phyloP scores from a whole-genome alignment of 2,797 vertebrate genomes.

The Arrhamphus sclerolepis region DNA sequence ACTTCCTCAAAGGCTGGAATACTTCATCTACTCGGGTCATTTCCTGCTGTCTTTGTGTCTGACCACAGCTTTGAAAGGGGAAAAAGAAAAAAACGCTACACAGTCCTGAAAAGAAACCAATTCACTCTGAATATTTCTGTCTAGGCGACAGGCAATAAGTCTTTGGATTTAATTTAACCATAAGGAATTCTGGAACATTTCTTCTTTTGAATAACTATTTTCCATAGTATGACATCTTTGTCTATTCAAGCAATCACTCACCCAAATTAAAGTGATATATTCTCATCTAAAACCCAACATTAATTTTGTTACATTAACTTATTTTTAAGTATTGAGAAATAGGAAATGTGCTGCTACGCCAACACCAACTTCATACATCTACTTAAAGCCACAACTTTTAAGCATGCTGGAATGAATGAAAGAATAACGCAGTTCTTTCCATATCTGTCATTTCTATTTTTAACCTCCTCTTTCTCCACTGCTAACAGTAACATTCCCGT shows the following conservation, averaged over 20 bases:
- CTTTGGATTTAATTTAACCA: constrained; percentile 13
- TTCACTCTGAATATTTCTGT: constrained; percentile 6
- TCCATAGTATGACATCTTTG: too few species aligned
- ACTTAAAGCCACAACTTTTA: not conserved
- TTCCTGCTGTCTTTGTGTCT: constrained; percentile 23
- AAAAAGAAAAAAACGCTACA: not conserved
- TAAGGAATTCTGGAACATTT: constrained; percentile 4
- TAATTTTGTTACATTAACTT: not conserved
- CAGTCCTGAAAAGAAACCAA: constrained; percentile 22
- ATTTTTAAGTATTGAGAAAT: not conserved
- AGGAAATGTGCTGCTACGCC: not conserved
- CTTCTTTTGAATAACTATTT: not conserved
- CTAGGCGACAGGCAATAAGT: constrained; percentile 22
- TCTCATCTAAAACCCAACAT: too few species aligned
- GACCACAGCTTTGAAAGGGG: constrained; percentile 28
- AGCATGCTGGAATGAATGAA: not conserved
- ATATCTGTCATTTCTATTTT: constrained; percentile 19
- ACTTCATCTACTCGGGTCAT: constrained; percentile 38
- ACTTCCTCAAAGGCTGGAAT: constrained; percentile 44
- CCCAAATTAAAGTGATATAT: too few species aligned
- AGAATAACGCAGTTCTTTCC: constrained; percentile 2
- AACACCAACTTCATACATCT: not conserved
- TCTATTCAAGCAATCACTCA: too few species aligned
- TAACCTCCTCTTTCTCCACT: constrained; percentile 13
- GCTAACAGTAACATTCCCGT: constrained; percentile 17